Evolutionary conservation across 1,140 invertebrate genomes (phyloP).

Genomic region (Dendroctonus ponderosae): DNA sequence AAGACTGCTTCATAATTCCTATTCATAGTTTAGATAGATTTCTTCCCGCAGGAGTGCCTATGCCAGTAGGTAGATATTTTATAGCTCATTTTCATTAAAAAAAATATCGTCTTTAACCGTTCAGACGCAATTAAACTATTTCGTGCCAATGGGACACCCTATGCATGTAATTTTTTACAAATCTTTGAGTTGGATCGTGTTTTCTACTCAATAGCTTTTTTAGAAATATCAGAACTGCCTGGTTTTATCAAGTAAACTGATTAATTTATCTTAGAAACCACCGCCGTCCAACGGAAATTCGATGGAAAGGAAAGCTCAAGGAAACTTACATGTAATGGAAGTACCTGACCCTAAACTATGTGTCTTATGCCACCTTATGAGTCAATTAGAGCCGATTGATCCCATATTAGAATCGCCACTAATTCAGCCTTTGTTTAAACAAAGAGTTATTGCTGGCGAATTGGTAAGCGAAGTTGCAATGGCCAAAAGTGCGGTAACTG

Average conservation of each 20-base stretch:
- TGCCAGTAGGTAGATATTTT: constrained; percentile 64
- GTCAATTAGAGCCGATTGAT: constrained; percentile 77
- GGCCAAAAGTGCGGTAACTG: constrained; percentile 69
- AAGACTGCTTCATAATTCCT: constrained; percentile 87
- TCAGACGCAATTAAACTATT: too few species aligned
- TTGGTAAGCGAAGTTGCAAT: constrained; percentile 71
- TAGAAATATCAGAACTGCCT: too few species aligned
- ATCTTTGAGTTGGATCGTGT: too few species aligned
- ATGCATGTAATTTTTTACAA: background rate
- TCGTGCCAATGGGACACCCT: background rate
- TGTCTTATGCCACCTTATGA: constrained; percentile 84
- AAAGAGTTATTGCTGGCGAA: constrained; percentile 73
- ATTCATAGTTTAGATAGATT: constrained; percentile 81
- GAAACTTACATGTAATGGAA: constrained; percentile 50
- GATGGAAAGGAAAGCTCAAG: constrained; percentile 24
- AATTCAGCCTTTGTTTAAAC: constrained; percentile 71
- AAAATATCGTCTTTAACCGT: too few species aligned
- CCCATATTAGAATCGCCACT: constrained; percentile 79
- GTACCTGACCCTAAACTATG: constrained; percentile 85
- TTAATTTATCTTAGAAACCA: constrained; percentile 11
- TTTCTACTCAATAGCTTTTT: too few species aligned
- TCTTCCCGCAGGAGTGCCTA: constrained; percentile 80
- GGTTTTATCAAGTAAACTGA: too few species aligned
- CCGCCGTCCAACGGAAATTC: constrained; percentile 29
- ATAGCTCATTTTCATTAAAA: too few species aligned